These are phyloP conservation scores for Hydrozoanthus tunicans DNA, from an alignment of 64 coral and sea anemone species.

Conservation along the genomic window DNA sequence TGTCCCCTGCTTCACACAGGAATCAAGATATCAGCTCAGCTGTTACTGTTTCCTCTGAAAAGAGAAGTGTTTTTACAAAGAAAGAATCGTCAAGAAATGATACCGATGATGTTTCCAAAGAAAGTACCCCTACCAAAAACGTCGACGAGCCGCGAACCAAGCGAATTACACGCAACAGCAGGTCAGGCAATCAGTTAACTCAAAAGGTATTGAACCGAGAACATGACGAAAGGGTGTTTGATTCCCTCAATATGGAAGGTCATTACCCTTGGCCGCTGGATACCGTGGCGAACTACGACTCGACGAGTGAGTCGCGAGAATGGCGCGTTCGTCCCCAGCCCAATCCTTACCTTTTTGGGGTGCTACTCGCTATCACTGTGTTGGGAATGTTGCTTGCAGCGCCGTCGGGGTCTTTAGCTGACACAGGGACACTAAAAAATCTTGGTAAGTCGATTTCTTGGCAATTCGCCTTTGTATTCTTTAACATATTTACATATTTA, in stretches of 20 bases:
- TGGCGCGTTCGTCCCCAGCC: conserved; percentile 29
- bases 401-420: conserved; percentile 77
- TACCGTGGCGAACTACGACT: conserved; percentile 74
- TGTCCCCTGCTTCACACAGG: no score
- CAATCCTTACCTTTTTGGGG: conserved; percentile 61
- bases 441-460: conserved; percentile 56
- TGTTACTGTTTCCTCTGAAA: not conserved
- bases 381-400: conserved; percentile 72
- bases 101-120: not conserved
- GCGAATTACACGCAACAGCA: not conserved
- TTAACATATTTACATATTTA: no score
- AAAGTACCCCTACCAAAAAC: no score
- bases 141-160: not conserved
- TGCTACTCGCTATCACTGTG: conserved; percentile 84
- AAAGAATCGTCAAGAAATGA: not conserved
- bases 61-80: not conserved
- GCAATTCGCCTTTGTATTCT: no score
- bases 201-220: conserved; percentile 32
- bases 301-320: conserved; percentile 41
- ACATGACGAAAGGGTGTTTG: conserved; percentile 67
- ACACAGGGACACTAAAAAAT: conserved; percentile 81
- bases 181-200: not conserved
- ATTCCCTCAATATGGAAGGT: conserved; percentile 79
- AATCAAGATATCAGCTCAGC: not conserved
- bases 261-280: conserved; percentile 89